These are phyloP conservation scores for Danaus chrysippus DNA, from an alignment of 2,888 invertebrate genomes.

Conservation along the genomic window DNA sequence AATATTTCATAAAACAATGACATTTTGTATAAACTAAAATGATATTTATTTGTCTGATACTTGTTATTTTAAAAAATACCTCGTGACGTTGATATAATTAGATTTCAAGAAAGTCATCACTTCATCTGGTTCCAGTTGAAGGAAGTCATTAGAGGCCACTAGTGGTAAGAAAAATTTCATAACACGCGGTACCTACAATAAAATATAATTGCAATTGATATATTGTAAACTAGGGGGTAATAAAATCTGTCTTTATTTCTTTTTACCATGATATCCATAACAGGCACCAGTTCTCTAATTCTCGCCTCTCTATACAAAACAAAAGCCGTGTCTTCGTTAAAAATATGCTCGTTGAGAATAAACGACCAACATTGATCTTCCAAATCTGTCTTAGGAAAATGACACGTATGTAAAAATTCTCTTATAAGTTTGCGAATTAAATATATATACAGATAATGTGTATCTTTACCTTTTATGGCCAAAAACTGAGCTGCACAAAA, in stretches of 20 bases:
- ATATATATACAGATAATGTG: neutral
- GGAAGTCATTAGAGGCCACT: conserved; percentile 86
- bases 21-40: neutral
- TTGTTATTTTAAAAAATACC: conserved; percentile 58
- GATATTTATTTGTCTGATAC: neutral
- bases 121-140: conserved; percentile 82
- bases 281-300: conserved; percentile 74
- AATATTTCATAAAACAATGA: too few relatives aligned
- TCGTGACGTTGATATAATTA: conserved; percentile 86
- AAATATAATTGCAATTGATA: neutral
- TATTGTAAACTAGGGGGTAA: neutral
- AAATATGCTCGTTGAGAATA: conserved; percentile 83
- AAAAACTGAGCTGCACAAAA: conserved; percentile 86
- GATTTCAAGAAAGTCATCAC: conserved; percentile 83
- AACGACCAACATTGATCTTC: conserved; percentile 89
- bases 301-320: conserved; percentile 82
- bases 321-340: conserved; percentile 87
- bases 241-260: neutral
- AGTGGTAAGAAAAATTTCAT: conserved; percentile 87
- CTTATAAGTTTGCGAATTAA: neutral
- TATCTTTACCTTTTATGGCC: conserved; percentile 79
- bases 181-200: conserved; percentile 80
- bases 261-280: conserved; percentile 83
- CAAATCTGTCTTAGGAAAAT: conserved; percentile 71
- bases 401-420: conserved; percentile 6